A percentile compares a stretch with the other conserved stretches of the same genome.
These are phyloP conservation scores for Calcarius lapponicus DNA, from an alignment of 2,797 vertebrate genomes.

Conservation along the genomic window DNA sequence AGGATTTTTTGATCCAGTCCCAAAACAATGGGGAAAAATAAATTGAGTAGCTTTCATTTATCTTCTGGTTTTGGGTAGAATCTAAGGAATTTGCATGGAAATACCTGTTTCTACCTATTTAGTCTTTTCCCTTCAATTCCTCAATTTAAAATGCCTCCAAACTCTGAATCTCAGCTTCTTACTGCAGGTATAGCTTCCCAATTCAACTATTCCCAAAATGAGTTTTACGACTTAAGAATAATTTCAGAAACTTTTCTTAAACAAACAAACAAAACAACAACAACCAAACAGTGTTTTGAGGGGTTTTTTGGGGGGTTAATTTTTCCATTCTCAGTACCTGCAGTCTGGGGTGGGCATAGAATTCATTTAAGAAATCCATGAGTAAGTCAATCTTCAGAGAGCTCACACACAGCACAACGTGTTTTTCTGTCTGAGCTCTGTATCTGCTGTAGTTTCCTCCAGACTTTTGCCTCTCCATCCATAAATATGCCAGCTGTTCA, in stretches of 20 bases:
- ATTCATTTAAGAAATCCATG: constrained; percentile 87
- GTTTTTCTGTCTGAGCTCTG: constrained; percentile 84
- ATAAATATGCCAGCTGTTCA: constrained; percentile 84
- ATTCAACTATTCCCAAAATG: constrained; percentile 16
- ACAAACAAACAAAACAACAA: background rate
- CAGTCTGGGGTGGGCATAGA: constrained; percentile 83
- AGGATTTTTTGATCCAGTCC: background rate
- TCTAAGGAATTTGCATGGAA: constrained; percentile 20
- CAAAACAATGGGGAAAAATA: background rate
- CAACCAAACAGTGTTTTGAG: background rate
- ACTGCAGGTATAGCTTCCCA: background rate
- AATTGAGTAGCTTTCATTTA: background rate
- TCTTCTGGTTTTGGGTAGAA: constrained; percentile 13
- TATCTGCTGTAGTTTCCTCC: constrained; percentile 86
- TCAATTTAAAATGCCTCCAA: constrained; percentile 15
- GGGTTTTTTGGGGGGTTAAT: background rate
- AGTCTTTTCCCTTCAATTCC: background rate
- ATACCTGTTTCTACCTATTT: constrained; percentile 7
- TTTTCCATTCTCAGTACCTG: constrained; percentile 72
- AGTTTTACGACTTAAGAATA: background rate
- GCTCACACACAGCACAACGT: constrained; percentile 84
- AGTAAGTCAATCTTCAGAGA: constrained; percentile 85
- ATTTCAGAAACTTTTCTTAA: background rate
- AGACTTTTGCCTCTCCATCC: constrained; percentile 87
- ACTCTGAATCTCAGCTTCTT: constrained; percentile 22